Percentiles rank a stretch among this genome's conserved stretches.
Evolutionary conservation across 2,888 invertebrate genomes (phyloP).

Genomic region (Allygus modestus): DNA sequence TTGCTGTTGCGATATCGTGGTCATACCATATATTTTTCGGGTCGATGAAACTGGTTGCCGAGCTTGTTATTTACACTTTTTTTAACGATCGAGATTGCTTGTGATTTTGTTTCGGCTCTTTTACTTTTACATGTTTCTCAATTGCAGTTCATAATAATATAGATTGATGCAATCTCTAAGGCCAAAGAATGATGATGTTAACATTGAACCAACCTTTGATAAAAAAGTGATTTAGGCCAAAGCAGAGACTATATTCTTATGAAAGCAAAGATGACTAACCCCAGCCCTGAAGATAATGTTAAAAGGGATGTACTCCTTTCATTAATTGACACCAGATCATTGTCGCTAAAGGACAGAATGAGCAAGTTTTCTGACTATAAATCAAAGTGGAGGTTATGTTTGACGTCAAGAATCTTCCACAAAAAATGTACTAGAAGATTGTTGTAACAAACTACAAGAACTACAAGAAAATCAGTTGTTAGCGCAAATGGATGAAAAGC

Average conservation of each 20-base stretch:
- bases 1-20: too few species aligned
- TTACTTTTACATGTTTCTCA: too few species aligned
- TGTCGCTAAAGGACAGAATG: neutral
- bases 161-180: too few species aligned
- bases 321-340: neutral
- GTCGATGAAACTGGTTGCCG: too few species aligned
- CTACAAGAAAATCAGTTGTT: too few species aligned
- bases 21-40: too few species aligned
- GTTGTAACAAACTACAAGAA: neutral
- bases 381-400: neutral
- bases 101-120: too few species aligned
- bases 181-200: too few species aligned
- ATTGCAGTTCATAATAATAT: too few species aligned
- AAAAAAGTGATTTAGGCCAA: neutral
- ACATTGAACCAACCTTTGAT: neutral
- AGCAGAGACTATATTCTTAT: neutral
- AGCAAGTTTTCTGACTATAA: neutral
- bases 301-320: slow-evolving; percentile 1
- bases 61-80: too few species aligned
- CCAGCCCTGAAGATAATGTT: neutral
- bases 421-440: neutral
- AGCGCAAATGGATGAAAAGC: too few species aligned
- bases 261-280: neutral
- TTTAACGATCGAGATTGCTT: too few species aligned
- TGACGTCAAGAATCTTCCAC: neutral